A percentile compares a stretch with the other conserved stretches of the same genome.
phyloP scores from a whole-genome alignment of 2,888 invertebrate genomes.

The Ommatoiulus sabulosus region DNA sequence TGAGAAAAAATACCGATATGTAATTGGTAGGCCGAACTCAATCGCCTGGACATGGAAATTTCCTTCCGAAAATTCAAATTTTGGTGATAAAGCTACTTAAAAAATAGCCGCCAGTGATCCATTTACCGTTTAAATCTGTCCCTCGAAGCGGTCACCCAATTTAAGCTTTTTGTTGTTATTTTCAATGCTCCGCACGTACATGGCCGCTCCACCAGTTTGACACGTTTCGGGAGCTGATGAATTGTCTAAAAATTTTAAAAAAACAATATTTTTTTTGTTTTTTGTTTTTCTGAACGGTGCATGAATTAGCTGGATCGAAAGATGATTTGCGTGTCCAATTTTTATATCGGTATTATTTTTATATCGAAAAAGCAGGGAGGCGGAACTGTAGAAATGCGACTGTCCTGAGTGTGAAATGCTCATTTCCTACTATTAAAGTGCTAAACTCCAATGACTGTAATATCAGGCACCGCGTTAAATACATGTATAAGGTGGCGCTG shows the following conservation, averaged over 20 bases:
- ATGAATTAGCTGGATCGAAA: neutral
- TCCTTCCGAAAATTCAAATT: neutral
- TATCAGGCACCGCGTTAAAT: too few relatives aligned
- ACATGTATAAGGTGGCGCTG: too few relatives aligned
- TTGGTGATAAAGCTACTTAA: neutral
- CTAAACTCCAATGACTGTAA: too few relatives aligned
- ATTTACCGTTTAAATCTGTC: constrained; percentile 1
- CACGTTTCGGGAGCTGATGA: constrained; percentile 5
- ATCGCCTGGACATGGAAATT: neutral
- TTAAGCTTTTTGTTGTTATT: constrained; percentile 11
- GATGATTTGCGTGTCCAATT: neutral
- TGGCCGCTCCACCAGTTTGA: neutral
- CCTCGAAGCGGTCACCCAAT: constrained; percentile 24
- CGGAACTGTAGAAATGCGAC: constrained; percentile 5
- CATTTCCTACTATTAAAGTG: neutral
- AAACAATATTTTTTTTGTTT: neutral
- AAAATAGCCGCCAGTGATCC: neutral
- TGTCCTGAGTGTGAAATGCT: constrained; percentile 3
- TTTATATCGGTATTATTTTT: neutral
- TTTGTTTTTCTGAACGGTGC: neutral
- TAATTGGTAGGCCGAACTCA: neutral
- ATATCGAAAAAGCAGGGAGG: neutral
- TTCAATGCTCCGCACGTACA: neutral
- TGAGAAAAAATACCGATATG: neutral
- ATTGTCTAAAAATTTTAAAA: neutral